Percentiles rank a stretch among this genome's conserved stretches.
Conservation (phyloP, 2,888 invertebrate species). For the Dicyrtomina minuta region DNA sequence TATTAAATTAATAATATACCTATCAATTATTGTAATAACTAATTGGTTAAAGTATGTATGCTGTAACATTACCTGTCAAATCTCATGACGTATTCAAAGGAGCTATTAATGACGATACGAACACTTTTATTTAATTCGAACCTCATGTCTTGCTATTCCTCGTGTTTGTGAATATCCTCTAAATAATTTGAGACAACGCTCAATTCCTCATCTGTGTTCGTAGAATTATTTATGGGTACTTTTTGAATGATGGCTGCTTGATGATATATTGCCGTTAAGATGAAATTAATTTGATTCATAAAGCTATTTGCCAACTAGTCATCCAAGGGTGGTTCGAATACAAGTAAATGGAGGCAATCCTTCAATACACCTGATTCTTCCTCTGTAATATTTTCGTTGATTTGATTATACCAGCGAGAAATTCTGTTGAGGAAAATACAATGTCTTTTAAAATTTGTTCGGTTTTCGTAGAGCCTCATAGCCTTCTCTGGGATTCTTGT, state of each 20-base stretch:
- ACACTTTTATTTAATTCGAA: neutral
- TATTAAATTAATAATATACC: neutral
- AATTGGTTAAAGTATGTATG: no score
- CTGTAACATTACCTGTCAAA: no score
- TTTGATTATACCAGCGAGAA: no score
- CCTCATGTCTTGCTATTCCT: neutral
- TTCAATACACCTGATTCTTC: neutral
- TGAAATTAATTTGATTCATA: constrained; percentile 71
- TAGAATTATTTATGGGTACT: constrained; percentile 60
- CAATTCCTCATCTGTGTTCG: no score
- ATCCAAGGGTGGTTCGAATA: constrained; percentile 72
- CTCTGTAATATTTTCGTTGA: neutral
- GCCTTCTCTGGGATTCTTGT: no score
- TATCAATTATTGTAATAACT: neutral
- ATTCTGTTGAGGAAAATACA: no score
- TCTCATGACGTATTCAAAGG: neutral
- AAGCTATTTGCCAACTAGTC: no score
- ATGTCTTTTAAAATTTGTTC: no score
- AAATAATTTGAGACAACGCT: constrained; percentile 49
- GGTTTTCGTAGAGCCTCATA: no score
- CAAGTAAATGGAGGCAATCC: constrained; percentile 58
- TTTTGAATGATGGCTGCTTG: constrained; percentile 77
- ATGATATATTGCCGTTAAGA: constrained; percentile 78
- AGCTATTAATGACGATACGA: neutral
- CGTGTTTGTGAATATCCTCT: no score